Evolutionary conservation across 2,888 invertebrate species (phyloP), one percentile per base, ranked within the genome.

Genomic region (Drosophila longiperda): DNA sequence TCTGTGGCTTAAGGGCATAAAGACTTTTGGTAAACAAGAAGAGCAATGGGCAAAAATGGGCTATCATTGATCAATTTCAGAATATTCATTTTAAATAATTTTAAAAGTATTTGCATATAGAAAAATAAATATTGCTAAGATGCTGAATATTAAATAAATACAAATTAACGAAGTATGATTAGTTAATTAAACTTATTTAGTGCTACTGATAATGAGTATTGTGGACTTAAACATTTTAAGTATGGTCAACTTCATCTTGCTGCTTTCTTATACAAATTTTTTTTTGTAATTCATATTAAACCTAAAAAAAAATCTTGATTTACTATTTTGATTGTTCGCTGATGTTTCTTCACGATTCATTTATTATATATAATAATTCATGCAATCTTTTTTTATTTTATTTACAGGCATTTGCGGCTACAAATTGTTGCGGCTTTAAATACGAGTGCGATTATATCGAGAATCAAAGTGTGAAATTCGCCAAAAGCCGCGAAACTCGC

Each of bases 391-490:
- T 29, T 40, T 52, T 53, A 42, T 50, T 67, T 49, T 50, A 59
- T 66, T 83, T 87, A 7, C 84, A 89, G 87, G 65, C 70, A 66
- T 66, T 66, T 69, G 55, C 42, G 53, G 62, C 53, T 23, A 65
- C 57, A 71, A 64, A 77, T 83, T 81, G 82, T 64, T 73, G 74
- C 57, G 78, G 84, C 67, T 83, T 83, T 81, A 68, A 70, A 64
- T 52, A 73, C 70, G 62, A 78, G 62, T 53, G 66, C 65, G 69
- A 82, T 81, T 83, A 81, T 66, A 71, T 66, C 57, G 53, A 61
- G 66, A 78, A 66, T 66, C 64, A 66, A 81, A 83, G 87, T 83
- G 78, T 83, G 72, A 74, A 87, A 71, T 75, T 75, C 63, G 72
- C 59, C 67, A 57, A 69, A 69, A 62, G 67, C 73, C 75, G 49